Percentiles rank a stretch among this genome's conserved stretches.
These are phyloP conservation scores for Mohoua ochrocephala DNA, from an alignment of 2,113 vertebrate species.

Conservation along the genomic window DNA sequence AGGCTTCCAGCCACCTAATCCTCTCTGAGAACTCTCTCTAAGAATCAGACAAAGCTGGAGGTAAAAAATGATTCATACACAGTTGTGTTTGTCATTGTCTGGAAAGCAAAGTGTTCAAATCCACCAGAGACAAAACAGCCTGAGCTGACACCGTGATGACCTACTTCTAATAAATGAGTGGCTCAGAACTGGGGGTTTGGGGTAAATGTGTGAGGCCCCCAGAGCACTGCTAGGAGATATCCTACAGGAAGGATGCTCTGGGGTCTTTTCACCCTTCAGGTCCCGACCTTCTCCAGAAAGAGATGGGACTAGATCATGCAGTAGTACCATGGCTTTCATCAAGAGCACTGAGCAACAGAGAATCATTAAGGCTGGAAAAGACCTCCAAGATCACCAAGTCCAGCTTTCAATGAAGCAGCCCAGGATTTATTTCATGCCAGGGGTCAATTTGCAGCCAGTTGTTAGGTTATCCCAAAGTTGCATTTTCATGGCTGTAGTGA, in stretches of 20 bases:
- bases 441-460: background rate
- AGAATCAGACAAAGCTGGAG: background rate
- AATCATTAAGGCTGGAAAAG: background rate
- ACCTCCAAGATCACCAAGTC: background rate
- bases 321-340: background rate
- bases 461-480: background rate
- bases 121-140: background rate
- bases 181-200: background rate
- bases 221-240: background rate
- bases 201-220: background rate
- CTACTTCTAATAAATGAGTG: background rate
- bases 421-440: background rate
- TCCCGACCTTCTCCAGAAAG: background rate
- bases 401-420: background rate
- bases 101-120: background rate
- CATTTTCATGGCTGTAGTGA: background rate
- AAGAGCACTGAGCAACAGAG: background rate
- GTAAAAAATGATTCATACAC: background rate
- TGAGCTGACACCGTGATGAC: background rate
- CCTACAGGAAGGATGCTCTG: background rate
- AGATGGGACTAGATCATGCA: background rate
- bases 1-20: background rate
- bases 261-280: background rate
- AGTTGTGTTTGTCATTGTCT: background rate
- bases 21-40: background rate